Evolutionary conservation across 2,888 invertebrate genomes (phyloP), one percentile per base, ranked within the genome.

Genomic region (Noctuana brunneofusca): DNA sequence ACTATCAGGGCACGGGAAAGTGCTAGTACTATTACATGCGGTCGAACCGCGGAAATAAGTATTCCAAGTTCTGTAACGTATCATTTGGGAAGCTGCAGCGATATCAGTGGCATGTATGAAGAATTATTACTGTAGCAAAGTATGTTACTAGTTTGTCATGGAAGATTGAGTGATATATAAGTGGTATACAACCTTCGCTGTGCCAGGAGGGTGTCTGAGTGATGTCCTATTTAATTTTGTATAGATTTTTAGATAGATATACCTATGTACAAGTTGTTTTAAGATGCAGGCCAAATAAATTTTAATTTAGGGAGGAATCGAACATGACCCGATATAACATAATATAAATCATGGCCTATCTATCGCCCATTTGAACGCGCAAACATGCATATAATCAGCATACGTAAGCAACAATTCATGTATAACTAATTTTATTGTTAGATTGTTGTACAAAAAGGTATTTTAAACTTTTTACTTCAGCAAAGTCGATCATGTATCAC

Each of bases 1-100:
- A 59, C 53, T 59, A 54, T 54, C 54, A 60, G 60, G 48, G 60
- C 54, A 48, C 60, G 32, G 54, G 60, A 54, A 60, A 60, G 60
- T 54, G 60, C 53, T 35, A 60, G 53, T n/a, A 35, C 27, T 60
- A 46, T 46, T 54, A 48, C 54, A 53, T 60, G 35, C 30, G 20
- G 58, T 43, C 16, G 60, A 32, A 60, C 60, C 54, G 27, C 60
- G 54, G 60, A 60, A 60, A 60, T 60, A 60, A 60, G 60, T 27
- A 24, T 54, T 54, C 60, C 11, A 16, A 53, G 52, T 41, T 59
- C 59, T 60, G 48, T 53, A 60, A 60, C 48, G 60, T 60, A 60
- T 60, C 54, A 60, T 60, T 60, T 54, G 54, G 48, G 35, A 43
- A 43, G 41, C 46, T 38, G 22, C 12, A 35, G 24, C 12, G 52